phyloP scores from a whole-genome alignment of 2,888 invertebrate genomes.

The Polydrusus pterygomalis region DNA sequence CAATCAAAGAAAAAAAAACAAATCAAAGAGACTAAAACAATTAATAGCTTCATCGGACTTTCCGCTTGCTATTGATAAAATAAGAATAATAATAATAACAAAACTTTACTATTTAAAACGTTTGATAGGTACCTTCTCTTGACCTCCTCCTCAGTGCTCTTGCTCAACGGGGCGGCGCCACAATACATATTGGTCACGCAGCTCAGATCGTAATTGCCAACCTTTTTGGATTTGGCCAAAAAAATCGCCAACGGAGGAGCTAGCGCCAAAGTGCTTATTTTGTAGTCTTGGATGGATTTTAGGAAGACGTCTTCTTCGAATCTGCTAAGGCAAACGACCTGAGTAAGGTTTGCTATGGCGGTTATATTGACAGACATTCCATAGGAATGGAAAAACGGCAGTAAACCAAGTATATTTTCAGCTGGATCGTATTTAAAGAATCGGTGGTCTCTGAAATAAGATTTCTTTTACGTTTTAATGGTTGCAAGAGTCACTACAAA shows the following conservation, averaged over 20 bases:
- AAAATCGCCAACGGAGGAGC: slow-evolving; percentile 90
- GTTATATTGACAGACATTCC: slow-evolving; percentile 60
- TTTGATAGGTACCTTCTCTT: slow-evolving; percentile 68
- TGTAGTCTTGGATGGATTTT: slow-evolving; percentile 80
- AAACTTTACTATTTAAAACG: neutral
- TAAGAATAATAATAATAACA: no score
- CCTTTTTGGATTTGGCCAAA: slow-evolving; percentile 85
- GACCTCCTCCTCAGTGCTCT: slow-evolving; percentile 78
- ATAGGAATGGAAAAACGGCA: slow-evolving; percentile 64
- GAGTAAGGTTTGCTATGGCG: slow-evolving; percentile 56
- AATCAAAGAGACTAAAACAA: no score
- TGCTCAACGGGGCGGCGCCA: slow-evolving; percentile 88
- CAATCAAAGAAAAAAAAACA: no score
- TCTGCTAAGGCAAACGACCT: slow-evolving; percentile 60
- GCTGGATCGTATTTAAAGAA: neutral
- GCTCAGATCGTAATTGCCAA: slow-evolving; percentile 83
- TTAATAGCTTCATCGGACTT: no score
- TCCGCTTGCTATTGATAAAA: no score
- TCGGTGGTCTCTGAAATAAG: slow-evolving; percentile 54
- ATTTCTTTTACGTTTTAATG: no score
- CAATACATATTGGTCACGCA: slow-evolving; percentile 80
- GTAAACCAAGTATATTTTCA: slow-evolving; percentile 54
- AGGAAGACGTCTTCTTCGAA: slow-evolving; percentile 76
- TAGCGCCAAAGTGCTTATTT: slow-evolving; percentile 79
- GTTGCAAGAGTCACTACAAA: no score